Base-by-base conservation (phyloP, 2,888 invertebrate genomes). In the Sycophila texana region DNA sequence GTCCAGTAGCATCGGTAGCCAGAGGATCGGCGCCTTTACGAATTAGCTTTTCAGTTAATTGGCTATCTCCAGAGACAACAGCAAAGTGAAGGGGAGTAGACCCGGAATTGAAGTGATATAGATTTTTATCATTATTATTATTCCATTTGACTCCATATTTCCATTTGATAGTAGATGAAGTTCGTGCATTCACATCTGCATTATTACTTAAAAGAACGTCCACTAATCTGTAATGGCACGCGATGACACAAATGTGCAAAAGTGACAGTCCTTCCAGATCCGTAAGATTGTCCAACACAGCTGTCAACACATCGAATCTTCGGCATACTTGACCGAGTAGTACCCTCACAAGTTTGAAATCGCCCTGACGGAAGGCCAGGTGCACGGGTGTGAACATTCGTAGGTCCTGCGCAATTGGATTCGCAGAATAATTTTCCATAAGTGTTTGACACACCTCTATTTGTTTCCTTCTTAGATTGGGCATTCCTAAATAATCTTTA, bases 31-130 rank as follows among this genome's bases (percentile, higher is more conserved):
- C 74, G 2, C 49, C 67, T 14, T 26, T 1, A 12, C 58, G 20
- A 14, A 67, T 12, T 0, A 75, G 30, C 51, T 67, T 0, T 4
- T 57, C 12, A n/a, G 49, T 30, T 12, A 58, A 0, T 1, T 30
- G 13, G 2, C 2, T 0, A 0, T 18, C 5, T 1, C n/a, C 4
- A 18, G 16, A n/a, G 5, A 22, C 22, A 4, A 55, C 58, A 1
- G 74, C 47, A 39, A 60, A 58, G 30, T 75, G 74, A 1, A 75
- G 60, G 14, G 60, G 58, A 12, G 74, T 75, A 5, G 67, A 75
- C 0, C 60, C 67, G 0, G 26, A 5, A 12, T 51, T 53, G n/a
- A 26, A 26, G 22, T 51, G 53, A 13, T 0, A 16, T 16, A n/a
- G n/a, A n/a, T n/a, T n/a, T n/a, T n/a, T n/a, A n/a, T n/a, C n/a